Base-by-base conservation (phyloP, 2,113 vertebrate genomes). In the Ellobius talpinus region DNA sequence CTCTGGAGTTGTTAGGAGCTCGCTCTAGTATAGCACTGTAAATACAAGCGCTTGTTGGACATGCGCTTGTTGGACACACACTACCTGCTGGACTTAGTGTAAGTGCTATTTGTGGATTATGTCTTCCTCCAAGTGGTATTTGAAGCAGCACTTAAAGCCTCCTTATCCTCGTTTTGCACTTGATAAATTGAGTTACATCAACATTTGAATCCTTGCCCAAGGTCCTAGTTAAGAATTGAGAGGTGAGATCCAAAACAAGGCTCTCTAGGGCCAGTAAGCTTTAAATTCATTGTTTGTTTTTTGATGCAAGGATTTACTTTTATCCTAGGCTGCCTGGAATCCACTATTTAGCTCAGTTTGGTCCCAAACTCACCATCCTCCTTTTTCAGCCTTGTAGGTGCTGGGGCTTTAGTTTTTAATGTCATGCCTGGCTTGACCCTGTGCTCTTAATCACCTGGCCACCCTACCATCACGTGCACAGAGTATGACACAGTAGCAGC, bases 221-320 rank as follows among this genome's bases (percentile, higher is more conserved):
- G 33, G 39, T 31, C 39, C 58, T 14, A 63, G 45, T 96, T 92
- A 74, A 47, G 61, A 89, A 17, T 36, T 82, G 19, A 52, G 72
- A 87, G 29, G 63, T 94, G 61, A 17, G 65, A 39, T 88, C 93
- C 58, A 74, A n/a, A 95, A 92, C 63, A 72, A 74, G 65, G 21
- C 63, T 26, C 79, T 29, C 36, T 39, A 39, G 52, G 55, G 42
- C 61, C 42, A 33, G 42, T 86, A 45, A 68, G 39, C n/a, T 65
- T 85, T 68, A 36, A 68, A 68, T 66, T 29, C 29, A 63, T 4
- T 63, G 16, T 65, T 78, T 52, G 17, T 39, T 50, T 66, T 66
- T 87, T 36, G 29, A 66, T 1, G 1, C 50, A n/a, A 2, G 19
- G 21, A 16, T 68, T 68, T 36, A 50, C 65, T 66, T 45, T 14